phyloP scores from a whole-genome alignment of 2,113 vertebrate genomes.

The Tapirus terrestris region DNA sequence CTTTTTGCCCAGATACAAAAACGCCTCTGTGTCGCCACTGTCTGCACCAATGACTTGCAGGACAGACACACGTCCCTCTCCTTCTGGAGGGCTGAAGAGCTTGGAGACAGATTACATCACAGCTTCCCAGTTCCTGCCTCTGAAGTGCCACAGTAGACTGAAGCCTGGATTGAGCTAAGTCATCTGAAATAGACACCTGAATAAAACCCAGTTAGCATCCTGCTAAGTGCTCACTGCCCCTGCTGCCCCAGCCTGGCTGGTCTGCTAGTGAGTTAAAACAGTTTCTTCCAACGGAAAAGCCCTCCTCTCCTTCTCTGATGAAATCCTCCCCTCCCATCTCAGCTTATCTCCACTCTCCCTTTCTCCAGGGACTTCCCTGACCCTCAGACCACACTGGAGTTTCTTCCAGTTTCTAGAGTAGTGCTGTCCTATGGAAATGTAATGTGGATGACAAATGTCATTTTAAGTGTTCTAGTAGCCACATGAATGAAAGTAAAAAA shows the following conservation, averaged over 20 bases:
- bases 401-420: not conserved
- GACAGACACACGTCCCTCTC: not conserved
- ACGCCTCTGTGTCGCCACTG: not conserved
- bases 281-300: not conserved
- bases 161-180: not conserved
- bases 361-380: not conserved
- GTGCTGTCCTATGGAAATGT: not conserved
- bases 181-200: not conserved
- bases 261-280: not conserved
- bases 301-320: not conserved
- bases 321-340: not conserved
- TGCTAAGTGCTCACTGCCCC: not conserved
- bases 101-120: not conserved
- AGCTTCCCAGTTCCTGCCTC: not conserved
- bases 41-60: not conserved
- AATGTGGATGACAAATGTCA: accelerated
- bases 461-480: not conserved
- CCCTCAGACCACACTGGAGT: not conserved
- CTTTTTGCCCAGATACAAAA: not conserved
- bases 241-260: not conserved
- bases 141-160: accelerated
- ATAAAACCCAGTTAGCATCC: not conserved
- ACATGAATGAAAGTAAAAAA: not conserved
- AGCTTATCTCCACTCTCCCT: too few relatives aligned
- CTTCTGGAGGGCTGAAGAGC: not conserved